Evolutionary conservation across 2,888 invertebrate genomes (phyloP).

Genomic region (Neoascia interrupta): DNA sequence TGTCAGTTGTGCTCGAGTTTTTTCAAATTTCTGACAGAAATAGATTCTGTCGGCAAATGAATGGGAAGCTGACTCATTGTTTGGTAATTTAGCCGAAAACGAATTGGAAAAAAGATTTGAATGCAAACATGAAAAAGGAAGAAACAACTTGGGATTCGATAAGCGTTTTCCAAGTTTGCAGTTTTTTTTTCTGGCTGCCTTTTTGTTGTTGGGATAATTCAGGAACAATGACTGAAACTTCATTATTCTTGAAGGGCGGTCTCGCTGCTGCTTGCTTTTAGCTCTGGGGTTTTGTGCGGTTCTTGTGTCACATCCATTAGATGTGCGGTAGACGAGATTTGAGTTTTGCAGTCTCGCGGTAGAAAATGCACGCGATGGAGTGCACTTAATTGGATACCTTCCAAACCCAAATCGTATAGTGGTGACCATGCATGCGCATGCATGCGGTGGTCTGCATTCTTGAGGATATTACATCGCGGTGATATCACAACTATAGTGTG

Average conservation of each 20-base stretch:
- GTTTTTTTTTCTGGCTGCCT: too few relatives aligned
- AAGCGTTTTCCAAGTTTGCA: too few relatives aligned
- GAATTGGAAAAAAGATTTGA: neutral
- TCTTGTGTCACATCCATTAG: conserved; percentile 41
- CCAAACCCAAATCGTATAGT: conserved; percentile 39
- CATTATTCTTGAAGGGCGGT: too few relatives aligned
- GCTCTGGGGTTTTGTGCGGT: neutral
- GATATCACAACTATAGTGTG: too few relatives aligned
- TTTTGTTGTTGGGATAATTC: too few relatives aligned
- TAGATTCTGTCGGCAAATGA: conserved; percentile 46
- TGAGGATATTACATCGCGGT: conserved; percentile 63
- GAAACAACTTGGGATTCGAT: too few relatives aligned
- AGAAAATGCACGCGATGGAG: conserved; percentile 33
- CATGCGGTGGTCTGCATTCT: conserved; percentile 62
- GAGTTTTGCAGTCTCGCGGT: conserved; percentile 53
- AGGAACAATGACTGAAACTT: too few relatives aligned
- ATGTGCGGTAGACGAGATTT: conserved; percentile 42
- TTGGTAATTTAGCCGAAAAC: conserved; percentile 41
- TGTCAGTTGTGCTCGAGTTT: conserved; percentile 2
- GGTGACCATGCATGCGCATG: conserved; percentile 59
- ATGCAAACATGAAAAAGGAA: conserved; percentile 8
- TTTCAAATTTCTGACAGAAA: conserved; percentile 34
- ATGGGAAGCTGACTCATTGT: conserved; percentile 57
- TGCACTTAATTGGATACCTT: conserved; percentile 58
- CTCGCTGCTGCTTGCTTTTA: too few relatives aligned